Evolutionary conservation across 2,113 vertebrate species (phyloP).

Genomic region (Fregetta grallaria): DNA sequence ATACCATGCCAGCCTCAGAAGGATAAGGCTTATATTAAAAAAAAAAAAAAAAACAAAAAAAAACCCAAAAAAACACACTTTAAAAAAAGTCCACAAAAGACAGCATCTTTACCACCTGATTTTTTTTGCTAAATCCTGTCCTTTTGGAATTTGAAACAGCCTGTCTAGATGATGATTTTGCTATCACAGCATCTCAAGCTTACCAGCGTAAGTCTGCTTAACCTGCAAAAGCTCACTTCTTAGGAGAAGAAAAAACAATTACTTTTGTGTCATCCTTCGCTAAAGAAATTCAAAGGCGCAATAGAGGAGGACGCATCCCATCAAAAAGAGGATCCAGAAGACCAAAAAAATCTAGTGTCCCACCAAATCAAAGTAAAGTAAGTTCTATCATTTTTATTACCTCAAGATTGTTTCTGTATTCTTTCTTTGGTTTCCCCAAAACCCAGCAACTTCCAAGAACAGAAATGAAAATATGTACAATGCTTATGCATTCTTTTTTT

Average conservation of each 20-base stretch:
- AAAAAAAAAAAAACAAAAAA: background rate
- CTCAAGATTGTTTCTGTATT: background rate
- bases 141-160: background rate
- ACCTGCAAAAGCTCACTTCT: background rate
- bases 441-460: background rate
- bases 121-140: background rate
- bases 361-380: background rate
- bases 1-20: background rate
- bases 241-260: background rate
- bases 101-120: background rate
- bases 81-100: background rate
- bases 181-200: background rate
- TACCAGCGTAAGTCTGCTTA: background rate
- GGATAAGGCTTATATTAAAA: background rate
- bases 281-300: background rate
- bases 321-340: background rate
- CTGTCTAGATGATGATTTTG: background rate
- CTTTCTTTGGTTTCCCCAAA: background rate
- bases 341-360: background rate
- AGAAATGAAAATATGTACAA: background rate
- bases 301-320: background rate
- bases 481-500: background rate
- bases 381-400: background rate
- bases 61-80: background rate
- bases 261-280: background rate